Evolutionary conservation across 2,888 invertebrate genomes (phyloP).

Genomic region (Thymelicus lineola): DNA sequence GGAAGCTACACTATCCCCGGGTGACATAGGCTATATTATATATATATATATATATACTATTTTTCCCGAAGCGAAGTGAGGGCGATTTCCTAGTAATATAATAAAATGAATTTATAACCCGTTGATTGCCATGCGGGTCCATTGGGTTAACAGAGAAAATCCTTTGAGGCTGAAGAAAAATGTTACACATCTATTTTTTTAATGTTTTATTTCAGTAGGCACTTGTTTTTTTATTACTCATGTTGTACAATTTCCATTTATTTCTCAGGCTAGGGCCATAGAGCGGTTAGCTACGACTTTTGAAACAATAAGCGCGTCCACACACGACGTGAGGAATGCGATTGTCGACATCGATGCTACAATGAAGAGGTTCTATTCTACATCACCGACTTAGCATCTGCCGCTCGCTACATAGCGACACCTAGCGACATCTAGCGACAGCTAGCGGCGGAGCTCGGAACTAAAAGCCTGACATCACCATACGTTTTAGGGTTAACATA

Average conservation of each 20-base stretch:
- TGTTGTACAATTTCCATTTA: not conserved
- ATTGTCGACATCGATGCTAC: slow-evolving; percentile 72
- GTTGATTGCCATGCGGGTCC: no score
- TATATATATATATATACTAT: no score
- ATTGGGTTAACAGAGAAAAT: no score
- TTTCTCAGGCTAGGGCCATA: slow-evolving; percentile 67
- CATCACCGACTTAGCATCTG: slow-evolving; percentile 68
- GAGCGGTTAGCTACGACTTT: slow-evolving; percentile 71
- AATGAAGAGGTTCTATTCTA: slow-evolving; percentile 70
- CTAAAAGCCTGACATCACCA: not conserved
- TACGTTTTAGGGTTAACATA: no score
- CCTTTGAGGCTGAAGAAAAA: no score
- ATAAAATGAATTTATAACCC: no score
- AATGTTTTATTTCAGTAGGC: no score
- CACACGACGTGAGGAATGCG: slow-evolving; percentile 68
- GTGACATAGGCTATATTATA: no score
- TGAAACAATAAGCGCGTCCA: slow-evolving; percentile 62
- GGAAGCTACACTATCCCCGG: no score
- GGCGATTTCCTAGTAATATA: no score
- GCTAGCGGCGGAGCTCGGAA: not conserved
- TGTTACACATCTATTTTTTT: no score
- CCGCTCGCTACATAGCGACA: slow-evolving; percentile 42
- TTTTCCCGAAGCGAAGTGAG: no score
- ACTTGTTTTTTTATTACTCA: not conserved
- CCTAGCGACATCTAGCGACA: not conserved